These are phyloP conservation scores for Gerris buenoi DNA, from an alignment of 1,140 invertebrate species.

Conservation along the genomic window DNA sequence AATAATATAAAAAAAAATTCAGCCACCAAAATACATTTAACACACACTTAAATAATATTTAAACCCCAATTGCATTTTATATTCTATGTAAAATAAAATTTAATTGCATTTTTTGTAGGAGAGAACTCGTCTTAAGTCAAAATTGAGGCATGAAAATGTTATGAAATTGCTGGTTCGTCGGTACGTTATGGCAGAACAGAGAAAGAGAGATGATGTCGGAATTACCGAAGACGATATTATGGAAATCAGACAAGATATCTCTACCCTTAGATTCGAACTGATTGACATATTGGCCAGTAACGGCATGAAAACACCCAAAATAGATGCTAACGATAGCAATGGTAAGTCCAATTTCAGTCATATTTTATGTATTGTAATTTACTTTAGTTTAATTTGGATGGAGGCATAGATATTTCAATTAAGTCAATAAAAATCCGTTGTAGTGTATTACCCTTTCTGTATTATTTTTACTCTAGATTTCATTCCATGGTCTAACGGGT, in stretches of 20 bases:
- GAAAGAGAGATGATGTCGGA: constrained; percentile 62
- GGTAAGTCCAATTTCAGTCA: background rate
- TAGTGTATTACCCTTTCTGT: no score
- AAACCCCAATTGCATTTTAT: no score
- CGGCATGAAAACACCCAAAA: constrained; percentile 58
- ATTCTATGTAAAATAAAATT: no score
- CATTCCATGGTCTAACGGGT: no score
- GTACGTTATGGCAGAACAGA: constrained; percentile 69
- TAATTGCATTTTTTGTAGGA: constrained; percentile 39
- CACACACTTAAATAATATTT: no score
- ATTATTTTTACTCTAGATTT: no score
- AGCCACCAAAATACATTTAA: background rate
- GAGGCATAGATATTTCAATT: no score
- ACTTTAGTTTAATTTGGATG: no score
- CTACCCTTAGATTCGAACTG: constrained; percentile 66
- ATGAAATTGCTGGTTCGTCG: constrained; percentile 63
- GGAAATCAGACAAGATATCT: constrained; percentile 90
- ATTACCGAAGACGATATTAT: constrained; percentile 92
- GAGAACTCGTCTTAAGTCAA: constrained; percentile 51
- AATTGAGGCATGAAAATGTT: constrained; percentile 50
- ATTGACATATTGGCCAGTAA: constrained; percentile 73
- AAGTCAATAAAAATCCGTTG: no score
- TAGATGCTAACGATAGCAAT: constrained; percentile 39
- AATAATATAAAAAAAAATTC: no score
- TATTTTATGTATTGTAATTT: no score